phyloP scores from a whole-genome alignment of 2,113 vertebrate species.

The Lepus americanus region DNA sequence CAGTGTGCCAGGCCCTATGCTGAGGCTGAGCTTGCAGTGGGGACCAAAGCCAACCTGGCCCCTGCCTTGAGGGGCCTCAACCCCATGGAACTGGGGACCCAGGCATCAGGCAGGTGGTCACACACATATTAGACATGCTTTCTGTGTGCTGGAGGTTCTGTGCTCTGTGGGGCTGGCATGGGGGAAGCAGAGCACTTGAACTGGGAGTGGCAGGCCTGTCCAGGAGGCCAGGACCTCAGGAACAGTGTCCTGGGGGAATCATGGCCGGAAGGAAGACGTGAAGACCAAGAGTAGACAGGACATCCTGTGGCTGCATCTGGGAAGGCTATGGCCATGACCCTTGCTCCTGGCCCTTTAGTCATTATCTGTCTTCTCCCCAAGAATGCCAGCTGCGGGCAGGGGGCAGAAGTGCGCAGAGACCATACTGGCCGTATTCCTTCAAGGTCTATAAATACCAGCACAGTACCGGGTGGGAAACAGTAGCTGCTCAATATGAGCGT shows the following conservation, averaged over 20 bases:
- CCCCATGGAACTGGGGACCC: not conserved
- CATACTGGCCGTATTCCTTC: fast-evolving
- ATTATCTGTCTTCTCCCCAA: not conserved
- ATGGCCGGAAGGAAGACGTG: not conserved
- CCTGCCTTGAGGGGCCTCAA: not conserved
- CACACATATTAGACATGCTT: fast-evolving
- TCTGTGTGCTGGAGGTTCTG: fast-evolving
- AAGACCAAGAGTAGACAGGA: not conserved
- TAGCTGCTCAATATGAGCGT: not conserved
- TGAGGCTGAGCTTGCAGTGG: not conserved
- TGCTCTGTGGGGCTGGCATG: not conserved
- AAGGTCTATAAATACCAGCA: not conserved
- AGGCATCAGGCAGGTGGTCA: not conserved
- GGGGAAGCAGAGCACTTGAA: not conserved
- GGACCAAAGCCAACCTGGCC: not conserved
- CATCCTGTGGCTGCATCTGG: fast-evolving
- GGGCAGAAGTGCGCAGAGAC: too few species aligned
- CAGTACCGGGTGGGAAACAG: too few species aligned
- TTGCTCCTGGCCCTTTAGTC: not conserved
- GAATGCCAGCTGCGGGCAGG: not conserved
- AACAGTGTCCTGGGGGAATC: too few species aligned
- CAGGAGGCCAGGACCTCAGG: not conserved
- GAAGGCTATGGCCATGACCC: not conserved
- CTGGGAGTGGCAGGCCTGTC: not conserved
- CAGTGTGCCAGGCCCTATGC: fast-evolving